Evolutionary conservation across 2,113 vertebrate genomes (phyloP), one percentile per base, ranked within the genome.

Genomic region (Chionodraco myersi): DNA sequence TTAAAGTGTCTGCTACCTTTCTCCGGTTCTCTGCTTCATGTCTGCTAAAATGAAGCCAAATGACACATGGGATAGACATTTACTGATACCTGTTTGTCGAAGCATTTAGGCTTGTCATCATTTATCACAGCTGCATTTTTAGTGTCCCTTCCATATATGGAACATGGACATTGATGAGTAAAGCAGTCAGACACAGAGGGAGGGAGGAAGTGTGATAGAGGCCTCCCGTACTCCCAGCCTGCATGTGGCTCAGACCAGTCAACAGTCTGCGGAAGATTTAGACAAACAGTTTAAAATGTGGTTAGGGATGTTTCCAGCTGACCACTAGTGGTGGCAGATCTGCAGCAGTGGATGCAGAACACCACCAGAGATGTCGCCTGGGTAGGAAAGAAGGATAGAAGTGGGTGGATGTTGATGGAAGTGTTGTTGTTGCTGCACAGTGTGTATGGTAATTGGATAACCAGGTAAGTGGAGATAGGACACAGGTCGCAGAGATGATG

Each of bases 91-190:
- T 85, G 89, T 83, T 90, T 91, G 86, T 80, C 53, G 76, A 92
- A 92, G 87, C 76, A 10, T 86, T 91, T 86, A 89, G 65, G 56
- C 75, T 73, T 80, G 83, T 89, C 90, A 88, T 83, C 72, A 86
- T 94, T 89, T 90, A 89, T 93, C 86, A 92, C 87, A 81, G 85
- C 84, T 91, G 86, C 82, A 86, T 91, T 92, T 90, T 89, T 86
- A 89, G 89, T 83, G 77, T 90, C 91, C 83, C 84, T 87, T 82
- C 86, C 85, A 88, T 92, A 83, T 84, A 48, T 88, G 21, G 21
- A 21, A 21, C 21, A 21, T 21, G 72, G 83, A 71, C 79, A 78
- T 84, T 92, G 87, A 94, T 92, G 91, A 94, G 83, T 81, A 90
- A 89, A 93, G 90, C 93, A 94, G 92, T 72, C 82, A 88, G 72